Evolutionary conservation across 1,140 invertebrate species (phyloP), one percentile per base, ranked within the genome.

Genomic region (Odontomachus brunneus): DNA sequence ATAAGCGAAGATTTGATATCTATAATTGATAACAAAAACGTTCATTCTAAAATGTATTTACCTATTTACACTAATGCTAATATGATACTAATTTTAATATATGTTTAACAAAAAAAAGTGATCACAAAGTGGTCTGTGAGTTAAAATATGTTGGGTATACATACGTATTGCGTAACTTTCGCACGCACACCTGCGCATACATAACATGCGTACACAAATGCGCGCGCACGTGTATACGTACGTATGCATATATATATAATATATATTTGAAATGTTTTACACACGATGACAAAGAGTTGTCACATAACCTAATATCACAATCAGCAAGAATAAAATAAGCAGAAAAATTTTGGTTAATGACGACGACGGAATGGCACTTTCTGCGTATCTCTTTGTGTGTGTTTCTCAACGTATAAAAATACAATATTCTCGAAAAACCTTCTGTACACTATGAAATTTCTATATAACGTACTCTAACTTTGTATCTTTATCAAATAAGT

Each of bases 281-380:
- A 83, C 67, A 88, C 65, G 80, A 90, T 87, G 89, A 85, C 84
- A 89, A 89, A 88, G 38, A 44, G 81, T 89, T 69, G 84, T 88
- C 87, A 73, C 84, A 88, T 94, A 94, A 93, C 92, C 93, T 94
- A 94, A 91, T 94, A 94, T 94, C 93, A 94, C 92, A 94, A 94
- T 92, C 81, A 92, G 86, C 78, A 85, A 82, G 84, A 91, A 89
- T 87, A 89, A 89, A 89, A 74, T 84, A 75, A 89, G 87, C 88
- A 84, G 87, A 89, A 89, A 86, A 88, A 89, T 91, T 93, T 91
- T 85, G 88, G 91, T 89, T 91, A 83, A 82, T 85, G 89, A 87
- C 62, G 86, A 92, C 38, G 65, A 92, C 90, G 92, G 93, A 93
- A 94, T 93, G 92, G 92, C 92, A 92, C 92, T 91, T 90, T 87